Percentiles rank a stretch among this genome's conserved stretches.
Conservation (phyloP, 2,888 invertebrate genomes). For the Beris chalybata region DNA sequence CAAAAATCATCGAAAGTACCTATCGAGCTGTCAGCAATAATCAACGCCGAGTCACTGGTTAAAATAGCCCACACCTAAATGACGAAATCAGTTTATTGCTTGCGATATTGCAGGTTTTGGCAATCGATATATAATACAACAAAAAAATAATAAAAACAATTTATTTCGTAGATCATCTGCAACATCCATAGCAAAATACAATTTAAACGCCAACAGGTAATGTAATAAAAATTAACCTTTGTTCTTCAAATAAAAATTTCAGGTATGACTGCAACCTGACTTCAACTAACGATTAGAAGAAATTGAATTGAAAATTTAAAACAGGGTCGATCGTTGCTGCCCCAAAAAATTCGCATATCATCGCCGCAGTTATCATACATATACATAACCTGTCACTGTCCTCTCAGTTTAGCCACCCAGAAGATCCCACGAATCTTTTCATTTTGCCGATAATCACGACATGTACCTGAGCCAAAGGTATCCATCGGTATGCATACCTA, state of each 20-base stretch:
- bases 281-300: too few relatives aligned
- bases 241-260: too few relatives aligned
- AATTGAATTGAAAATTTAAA: background rate
- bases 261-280: too few relatives aligned
- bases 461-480: background rate
- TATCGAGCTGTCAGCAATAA: background rate
- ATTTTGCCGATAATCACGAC: conserved; percentile 15
- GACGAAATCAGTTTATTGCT: background rate
- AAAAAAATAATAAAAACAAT: too few relatives aligned
- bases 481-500: conserved; percentile 6
- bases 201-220: too few relatives aligned
- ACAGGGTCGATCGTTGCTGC: background rate
- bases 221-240: too few relatives aligned
- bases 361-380: background rate
- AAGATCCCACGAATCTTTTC: conserved; percentile 20
- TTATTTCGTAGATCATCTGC: too few relatives aligned
- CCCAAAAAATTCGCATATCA: conserved; percentile 11
- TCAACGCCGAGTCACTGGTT: conserved; percentile 2
- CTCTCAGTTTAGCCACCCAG: conserved; percentile 13
- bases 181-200: too few relatives aligned
- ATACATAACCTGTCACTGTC: conserved; percentile 9
- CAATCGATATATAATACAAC: background rate
- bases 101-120: background rate
- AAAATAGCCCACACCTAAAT: conserved; percentile 21
- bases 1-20: conserved; percentile 10